Evolutionary conservation across 2,888 invertebrate species (phyloP).

Genomic region (Coenonympha arcania): DNA sequence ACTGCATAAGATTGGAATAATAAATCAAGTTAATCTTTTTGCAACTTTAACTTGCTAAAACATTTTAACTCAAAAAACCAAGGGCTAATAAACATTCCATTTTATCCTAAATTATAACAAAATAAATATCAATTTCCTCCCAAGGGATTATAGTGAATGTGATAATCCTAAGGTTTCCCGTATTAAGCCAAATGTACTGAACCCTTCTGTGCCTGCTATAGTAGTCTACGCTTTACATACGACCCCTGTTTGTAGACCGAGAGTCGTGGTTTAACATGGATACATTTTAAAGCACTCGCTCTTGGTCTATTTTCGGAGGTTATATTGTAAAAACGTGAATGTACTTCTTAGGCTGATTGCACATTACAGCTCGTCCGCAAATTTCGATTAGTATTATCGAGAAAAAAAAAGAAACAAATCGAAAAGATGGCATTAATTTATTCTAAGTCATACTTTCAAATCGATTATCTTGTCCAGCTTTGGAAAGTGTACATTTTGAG

Average conservation of each 20-base stretch:
- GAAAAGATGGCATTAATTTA: too few species aligned
- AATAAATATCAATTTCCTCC: conserved; percentile 31
- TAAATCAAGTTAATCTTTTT: conserved; percentile 13
- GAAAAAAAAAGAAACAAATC: too few species aligned
- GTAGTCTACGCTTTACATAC: conserved; percentile 46
- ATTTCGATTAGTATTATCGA: too few species aligned
- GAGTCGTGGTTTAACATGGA: neutral
- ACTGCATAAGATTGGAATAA: conserved; percentile 14
- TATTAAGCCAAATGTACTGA: conserved; percentile 72
- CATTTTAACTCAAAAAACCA: neutral
- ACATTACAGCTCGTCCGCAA: neutral
- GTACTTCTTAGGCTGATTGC: conserved; percentile 21
- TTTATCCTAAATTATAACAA: conserved; percentile 16
- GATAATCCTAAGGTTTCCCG: conserved; percentile 67
- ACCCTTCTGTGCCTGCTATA: conserved; percentile 72
- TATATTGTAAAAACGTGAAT: conserved; percentile 15
- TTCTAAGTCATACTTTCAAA: too few species aligned
- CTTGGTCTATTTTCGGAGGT: conserved; percentile 20
- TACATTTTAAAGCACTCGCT: conserved; percentile 7
- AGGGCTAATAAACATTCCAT: conserved; percentile 50
- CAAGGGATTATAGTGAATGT: conserved; percentile 64
- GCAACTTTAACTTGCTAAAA: neutral
- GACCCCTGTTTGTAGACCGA: conserved; percentile 13
- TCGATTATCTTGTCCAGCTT: too few species aligned
- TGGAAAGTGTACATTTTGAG: too few species aligned